phyloP scores from a whole-genome alignment of 2,797 vertebrate genomes.

The Amphiprion clarkii region DNA sequence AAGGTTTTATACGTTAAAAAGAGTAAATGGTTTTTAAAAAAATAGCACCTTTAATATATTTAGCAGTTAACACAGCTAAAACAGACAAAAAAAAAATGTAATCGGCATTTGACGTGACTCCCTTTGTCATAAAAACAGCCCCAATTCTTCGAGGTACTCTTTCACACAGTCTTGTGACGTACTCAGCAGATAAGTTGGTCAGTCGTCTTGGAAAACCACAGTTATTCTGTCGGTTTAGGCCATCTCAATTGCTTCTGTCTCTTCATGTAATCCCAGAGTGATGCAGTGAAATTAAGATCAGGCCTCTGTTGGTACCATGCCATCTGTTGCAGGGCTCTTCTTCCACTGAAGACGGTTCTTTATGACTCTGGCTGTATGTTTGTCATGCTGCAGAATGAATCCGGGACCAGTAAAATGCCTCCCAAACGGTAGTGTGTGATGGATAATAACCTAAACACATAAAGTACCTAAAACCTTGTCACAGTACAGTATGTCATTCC shows the following conservation, averaged over 20 bases:
- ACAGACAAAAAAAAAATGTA: background rate
- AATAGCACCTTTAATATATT: no score
- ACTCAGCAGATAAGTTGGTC: background rate
- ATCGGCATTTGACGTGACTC: background rate
- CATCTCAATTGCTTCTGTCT: background rate
- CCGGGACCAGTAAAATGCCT: background rate
- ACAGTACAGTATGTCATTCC: background rate
- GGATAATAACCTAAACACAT: background rate
- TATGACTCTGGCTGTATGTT: no score
- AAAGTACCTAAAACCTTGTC: background rate
- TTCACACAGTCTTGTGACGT: background rate
- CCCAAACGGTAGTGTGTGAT: background rate
- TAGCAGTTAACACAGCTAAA: background rate
- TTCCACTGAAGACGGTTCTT: no score
- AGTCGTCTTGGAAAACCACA: background rate
- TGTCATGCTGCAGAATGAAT: background rate
- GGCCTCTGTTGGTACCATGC: background rate
- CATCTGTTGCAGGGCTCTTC: background rate
- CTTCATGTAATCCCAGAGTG: background rate
- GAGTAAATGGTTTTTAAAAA: background rate
- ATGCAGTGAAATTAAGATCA: background rate
- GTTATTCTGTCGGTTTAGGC: background rate
- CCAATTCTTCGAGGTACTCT: background rate
- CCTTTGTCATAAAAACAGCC: background rate
- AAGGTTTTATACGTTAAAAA: background rate